Conservation (phyloP, 2,888 invertebrate species). For the Embidobia sp. region DNA sequence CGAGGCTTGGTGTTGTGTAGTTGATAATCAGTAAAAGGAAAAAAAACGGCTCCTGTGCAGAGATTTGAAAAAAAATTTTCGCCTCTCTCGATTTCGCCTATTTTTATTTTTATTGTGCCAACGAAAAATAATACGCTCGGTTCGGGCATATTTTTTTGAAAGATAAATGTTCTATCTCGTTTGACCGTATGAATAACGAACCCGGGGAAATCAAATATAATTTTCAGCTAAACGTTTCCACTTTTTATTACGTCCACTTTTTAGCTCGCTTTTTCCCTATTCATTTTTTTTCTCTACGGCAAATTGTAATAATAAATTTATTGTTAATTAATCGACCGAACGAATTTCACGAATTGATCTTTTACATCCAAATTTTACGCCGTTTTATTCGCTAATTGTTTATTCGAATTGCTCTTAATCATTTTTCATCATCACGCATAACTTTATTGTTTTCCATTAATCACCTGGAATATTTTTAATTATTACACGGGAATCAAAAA, state of each 20-base stretch:
- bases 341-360: not conserved
- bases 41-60: constrained; percentile 43
- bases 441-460: constrained; percentile 3
- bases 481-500: no score
- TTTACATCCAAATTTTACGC: not conserved
- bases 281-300: not conserved
- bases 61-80: constrained; percentile 48
- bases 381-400: not conserved
- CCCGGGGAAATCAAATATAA: constrained; percentile 58
- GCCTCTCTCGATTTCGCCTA: constrained; percentile 40
- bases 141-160: constrained; percentile 60
- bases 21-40: constrained; percentile 58
- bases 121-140: constrained; percentile 66
- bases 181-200: constrained; percentile 56
- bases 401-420: not conserved
- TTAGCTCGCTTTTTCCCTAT: constrained; percentile 17
- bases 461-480: not conserved
- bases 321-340: constrained; percentile 40
- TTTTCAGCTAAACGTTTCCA: constrained; percentile 60
- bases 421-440: not conserved
- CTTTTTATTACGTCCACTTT: constrained; percentile 43
- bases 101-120: constrained; percentile 61
- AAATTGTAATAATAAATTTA: constrained; percentile 45
- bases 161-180: constrained; percentile 62
- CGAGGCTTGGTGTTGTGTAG: constrained; percentile 58